Evolutionary conservation across 1,140 invertebrate species (phyloP).

Genomic region (Drosophila nigrodunni): DNA sequence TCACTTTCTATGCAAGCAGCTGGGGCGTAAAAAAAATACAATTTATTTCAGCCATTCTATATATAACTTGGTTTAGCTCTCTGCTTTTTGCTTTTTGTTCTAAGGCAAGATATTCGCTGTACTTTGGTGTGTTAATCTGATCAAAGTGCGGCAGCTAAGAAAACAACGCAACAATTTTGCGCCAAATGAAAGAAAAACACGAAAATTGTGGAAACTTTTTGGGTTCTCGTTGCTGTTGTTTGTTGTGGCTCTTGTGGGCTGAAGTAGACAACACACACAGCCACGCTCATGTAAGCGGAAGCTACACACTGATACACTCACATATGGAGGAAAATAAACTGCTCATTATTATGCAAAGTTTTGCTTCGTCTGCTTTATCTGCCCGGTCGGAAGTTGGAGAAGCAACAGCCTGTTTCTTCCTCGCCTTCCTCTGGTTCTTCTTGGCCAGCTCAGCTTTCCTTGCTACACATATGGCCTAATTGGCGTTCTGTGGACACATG

Average conservation of each 20-base stretch:
- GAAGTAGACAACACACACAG: slow-evolving; percentile 23
- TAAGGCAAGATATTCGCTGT: slow-evolving; percentile 18
- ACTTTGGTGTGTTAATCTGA: slow-evolving; percentile 63
- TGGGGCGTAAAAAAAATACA: slow-evolving; percentile 21
- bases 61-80: slow-evolving; percentile 31
- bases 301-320: slow-evolving; percentile 32
- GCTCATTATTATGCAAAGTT: slow-evolving; percentile 81
- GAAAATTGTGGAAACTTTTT: slow-evolving; percentile 63
- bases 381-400: slow-evolving; percentile 54
- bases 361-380: slow-evolving; percentile 59
- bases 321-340: slow-evolving; percentile 63
- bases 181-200: slow-evolving; percentile 76
- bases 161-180: slow-evolving; percentile 70
- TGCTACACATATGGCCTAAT: slow-evolving; percentile 45
- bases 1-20: slow-evolving; percentile 23
- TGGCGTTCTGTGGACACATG: slow-evolving; percentile 32
- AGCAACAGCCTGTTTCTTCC: slow-evolving; percentile 61
- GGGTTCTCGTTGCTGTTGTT: slow-evolving; percentile 46
- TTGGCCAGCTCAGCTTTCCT: neutral
- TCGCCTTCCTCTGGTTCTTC: neutral
- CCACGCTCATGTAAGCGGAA: slow-evolving; percentile 60
- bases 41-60: slow-evolving; percentile 39
- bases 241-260: slow-evolving; percentile 62
- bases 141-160: slow-evolving; percentile 63
- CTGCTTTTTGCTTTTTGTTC: slow-evolving; percentile 4